A percentile compares a stretch with the other conserved stretches of the same genome.
phyloP scores from a whole-genome alignment of 1,140 invertebrate species.

The Sipha flava region DNA sequence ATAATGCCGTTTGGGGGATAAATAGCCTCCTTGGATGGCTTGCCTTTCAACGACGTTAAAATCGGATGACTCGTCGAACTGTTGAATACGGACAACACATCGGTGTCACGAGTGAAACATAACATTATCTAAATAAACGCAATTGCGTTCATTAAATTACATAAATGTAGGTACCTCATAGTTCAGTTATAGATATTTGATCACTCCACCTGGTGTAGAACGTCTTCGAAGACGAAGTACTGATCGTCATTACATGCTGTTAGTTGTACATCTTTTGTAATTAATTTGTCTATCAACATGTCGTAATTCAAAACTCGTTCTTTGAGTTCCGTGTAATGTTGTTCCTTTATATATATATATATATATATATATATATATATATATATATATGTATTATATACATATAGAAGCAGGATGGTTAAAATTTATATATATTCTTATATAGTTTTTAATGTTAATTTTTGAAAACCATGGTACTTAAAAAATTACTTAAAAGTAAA shows the following conservation, averaged over 20 bases:
- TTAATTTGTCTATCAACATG: conserved; percentile 83
- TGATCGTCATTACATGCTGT: conserved; percentile 95
- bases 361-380: background rate
- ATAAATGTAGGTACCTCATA: no score
- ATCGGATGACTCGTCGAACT: conserved; percentile 52
- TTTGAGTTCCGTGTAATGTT: conserved; percentile 57
- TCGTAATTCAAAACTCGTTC: conserved; percentile 77
- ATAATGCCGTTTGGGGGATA: conserved; percentile 91
- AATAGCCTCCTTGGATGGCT: conserved; percentile 52
- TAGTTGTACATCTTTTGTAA: conserved; percentile 90
- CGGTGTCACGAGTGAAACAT: conserved; percentile 83
- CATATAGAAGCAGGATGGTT: no score
- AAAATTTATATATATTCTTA: no score
- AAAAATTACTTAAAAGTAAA: background rate
- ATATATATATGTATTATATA: no score
- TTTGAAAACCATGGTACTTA: no score
- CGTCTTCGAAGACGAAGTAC: conserved; percentile 96
- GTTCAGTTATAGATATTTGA: no score
- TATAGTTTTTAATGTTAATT: no score
- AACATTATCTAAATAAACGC: conserved; percentile 61
- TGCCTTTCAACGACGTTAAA: conserved; percentile 57
- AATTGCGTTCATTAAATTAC: background rate
- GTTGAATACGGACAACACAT: conserved; percentile 58
- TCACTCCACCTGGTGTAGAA: conserved; percentile 88
- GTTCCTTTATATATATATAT: background rate